Percentiles rank a stretch among this genome's conserved stretches.
Evolutionary conservation across 2,797 vertebrate genomes (phyloP).

Genomic region (Sebastes nivosus): DNA sequence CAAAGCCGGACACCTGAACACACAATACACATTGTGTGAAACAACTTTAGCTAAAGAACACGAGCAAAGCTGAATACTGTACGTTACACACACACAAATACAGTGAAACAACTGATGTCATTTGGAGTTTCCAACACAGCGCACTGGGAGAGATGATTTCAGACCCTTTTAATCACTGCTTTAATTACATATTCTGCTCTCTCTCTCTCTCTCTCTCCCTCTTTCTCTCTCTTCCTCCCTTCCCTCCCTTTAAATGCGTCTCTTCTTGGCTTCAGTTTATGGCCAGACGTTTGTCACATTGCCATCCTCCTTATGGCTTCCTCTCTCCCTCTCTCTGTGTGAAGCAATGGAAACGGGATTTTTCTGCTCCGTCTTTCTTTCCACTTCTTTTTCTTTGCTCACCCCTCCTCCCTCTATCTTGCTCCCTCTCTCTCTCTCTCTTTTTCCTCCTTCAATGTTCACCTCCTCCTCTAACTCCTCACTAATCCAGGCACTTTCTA

Average conservation of each 20-base stretch:
- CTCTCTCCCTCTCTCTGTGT: conserved; percentile 53
- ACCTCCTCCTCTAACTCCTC: conserved; percentile 11
- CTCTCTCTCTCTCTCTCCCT: conserved; percentile 23
- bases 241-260: conserved; percentile 49
- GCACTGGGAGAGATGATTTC: conserved; percentile 68
- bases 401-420: neutral
- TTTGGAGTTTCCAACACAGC: conserved; percentile 62
- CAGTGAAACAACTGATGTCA: conserved; percentile 52
- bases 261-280: conserved; percentile 64
- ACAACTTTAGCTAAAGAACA: neutral
- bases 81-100: neutral
- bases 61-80: neutral
- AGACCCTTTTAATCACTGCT: conserved; percentile 69
- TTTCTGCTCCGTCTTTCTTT: conserved; percentile 57
- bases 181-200: conserved; percentile 72
- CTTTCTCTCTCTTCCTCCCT: conserved; percentile 24
- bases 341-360: conserved; percentile 76
- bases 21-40: neutral
- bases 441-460: neutral
- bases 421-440: neutral
- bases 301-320: conserved; percentile 74
- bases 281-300: conserved; percentile 76
- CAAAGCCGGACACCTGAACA: neutral
- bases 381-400: conserved; percentile 46
- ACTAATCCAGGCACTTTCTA: conserved; percentile 15